Evolutionary conservation across 2,797 vertebrate species (phyloP), one percentile per base, ranked within the genome.

Genomic region (Apodemus agrarius): DNA sequence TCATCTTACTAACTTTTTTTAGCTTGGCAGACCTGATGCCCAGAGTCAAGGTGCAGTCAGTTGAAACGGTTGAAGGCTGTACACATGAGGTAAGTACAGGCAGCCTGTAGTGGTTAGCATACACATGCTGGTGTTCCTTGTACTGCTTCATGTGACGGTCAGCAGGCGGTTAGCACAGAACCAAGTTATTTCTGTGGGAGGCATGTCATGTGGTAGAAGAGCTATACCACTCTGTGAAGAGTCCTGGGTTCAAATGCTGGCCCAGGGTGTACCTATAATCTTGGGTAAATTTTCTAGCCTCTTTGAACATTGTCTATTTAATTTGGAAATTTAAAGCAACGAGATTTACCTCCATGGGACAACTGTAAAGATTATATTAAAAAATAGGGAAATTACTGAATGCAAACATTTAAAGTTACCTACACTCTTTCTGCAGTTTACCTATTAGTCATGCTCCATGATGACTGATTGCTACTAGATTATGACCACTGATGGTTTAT

Each of bases 1-100:
- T 26, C 10, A 0, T 52, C 91, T 26, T 37, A 91, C 49, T 75
- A 31, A 17, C 19, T 88, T 63, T 98, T 98, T 98, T 74, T 84
- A 99, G 99, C 98, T 98, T 99, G 96, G 96, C 99, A 97, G 99
- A 99, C 88, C 98, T 99, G 96, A 99, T 99, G 99, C 99, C 99
- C 82, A 99, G 99, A 96, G 99, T 99, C 80, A 99, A 99, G 92
- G 99, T 99, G 72, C 99, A 99, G 82, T 99, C 99, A 84, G 99
- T 99, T 43, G 99, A 99, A 94, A 99, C 99, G 0, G 98, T 99
- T 97, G 99, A 99, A 98, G 99, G 99, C 57, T 99, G 99, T 97
- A 99, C 99, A 0, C 99, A 99, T 82, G 99, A 99, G 99, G 99
- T 99, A 96, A 98, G 98, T 92, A 19, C 49, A 21, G 12, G 65